These are phyloP conservation scores for Dolichomitus sp. DNA, from an alignment of 2,888 invertebrate genomes.

Conservation along the genomic window DNA sequence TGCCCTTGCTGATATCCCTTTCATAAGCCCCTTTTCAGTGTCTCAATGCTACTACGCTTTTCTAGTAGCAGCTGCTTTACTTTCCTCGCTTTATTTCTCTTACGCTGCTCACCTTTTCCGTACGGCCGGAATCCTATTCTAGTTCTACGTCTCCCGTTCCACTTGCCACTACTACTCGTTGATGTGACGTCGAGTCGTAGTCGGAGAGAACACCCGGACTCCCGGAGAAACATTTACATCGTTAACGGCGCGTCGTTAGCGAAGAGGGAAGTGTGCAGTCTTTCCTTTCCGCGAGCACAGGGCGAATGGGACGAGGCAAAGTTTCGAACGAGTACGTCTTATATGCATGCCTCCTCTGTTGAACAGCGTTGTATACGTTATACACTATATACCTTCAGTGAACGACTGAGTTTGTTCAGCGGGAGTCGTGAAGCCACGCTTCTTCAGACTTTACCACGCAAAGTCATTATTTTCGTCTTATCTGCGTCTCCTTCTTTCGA, in stretches of 20 bases:
- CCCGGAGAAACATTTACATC: slow-evolving; percentile 67
- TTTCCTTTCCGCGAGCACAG: slow-evolving; percentile 52
- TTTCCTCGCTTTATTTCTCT: slow-evolving; percentile 40
- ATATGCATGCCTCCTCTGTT: slow-evolving; percentile 30
- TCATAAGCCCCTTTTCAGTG: not conserved
- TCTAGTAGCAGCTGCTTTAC: slow-evolving; percentile 16
- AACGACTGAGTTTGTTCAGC: slow-evolving; percentile 36
- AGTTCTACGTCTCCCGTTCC: slow-evolving; percentile 23
- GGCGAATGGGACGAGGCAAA: slow-evolving; percentile 51
- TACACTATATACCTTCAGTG: slow-evolving; percentile 6
- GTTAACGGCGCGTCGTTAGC: slow-evolving; percentile 66
- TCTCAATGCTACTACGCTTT: not conserved
- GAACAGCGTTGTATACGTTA: slow-evolving; percentile 12
- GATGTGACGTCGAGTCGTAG: slow-evolving; percentile 59
- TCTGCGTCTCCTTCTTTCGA: slow-evolving; percentile 15
- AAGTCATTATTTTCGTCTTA: slow-evolving; percentile 58
- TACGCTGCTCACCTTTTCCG: slow-evolving; percentile 5
- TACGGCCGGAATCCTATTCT: slow-evolving; percentile 14
- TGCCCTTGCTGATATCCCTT: slow-evolving; percentile 1
- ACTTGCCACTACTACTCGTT: slow-evolving; percentile 34
- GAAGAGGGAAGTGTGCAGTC: slow-evolving; percentile 59
- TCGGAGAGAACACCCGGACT: slow-evolving; percentile 42
- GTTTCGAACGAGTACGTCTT: slow-evolving; percentile 49
- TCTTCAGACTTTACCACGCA: slow-evolving; percentile 25
- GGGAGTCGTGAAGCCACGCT: slow-evolving; percentile 39